Percentiles rank a stretch among this genome's conserved stretches.
Conservation (phyloP, 92 coral and sea anemone genomes). For the Epizoanthus stellaris region DNA sequence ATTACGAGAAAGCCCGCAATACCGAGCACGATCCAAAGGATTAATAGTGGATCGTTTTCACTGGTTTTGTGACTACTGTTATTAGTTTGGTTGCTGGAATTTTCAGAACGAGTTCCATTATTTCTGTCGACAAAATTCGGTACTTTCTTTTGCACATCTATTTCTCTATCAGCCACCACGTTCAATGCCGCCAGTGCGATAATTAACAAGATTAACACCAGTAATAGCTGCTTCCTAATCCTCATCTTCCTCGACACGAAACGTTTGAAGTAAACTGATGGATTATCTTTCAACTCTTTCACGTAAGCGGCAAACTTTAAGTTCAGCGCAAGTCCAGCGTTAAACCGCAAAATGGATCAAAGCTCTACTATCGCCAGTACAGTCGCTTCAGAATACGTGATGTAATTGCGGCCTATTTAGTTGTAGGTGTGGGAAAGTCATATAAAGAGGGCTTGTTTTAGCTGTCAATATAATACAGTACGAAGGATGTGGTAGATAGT, state of each 20-base stretch:
- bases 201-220: background rate
- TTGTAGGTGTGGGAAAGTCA: slow-evolving; percentile 22
- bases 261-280: no score
- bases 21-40: slow-evolving; percentile 18
- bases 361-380: background rate
- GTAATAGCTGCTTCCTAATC: background rate
- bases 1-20: slow-evolving; percentile 7
- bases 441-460: background rate
- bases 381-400: background rate
- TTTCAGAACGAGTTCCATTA: background rate
- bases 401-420: slow-evolving; percentile 7
- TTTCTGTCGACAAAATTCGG: background rate
- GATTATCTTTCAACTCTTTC: background rate
- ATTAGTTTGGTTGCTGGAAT: background rate
- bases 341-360: background rate
- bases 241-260: slow-evolving; percentile 9
- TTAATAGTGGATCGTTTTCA: slow-evolving; percentile 16
- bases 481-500: slow-evolving; percentile 22
- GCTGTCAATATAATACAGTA: slow-evolving; percentile 11
- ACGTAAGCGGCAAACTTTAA: background rate
- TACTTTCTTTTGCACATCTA: background rate
- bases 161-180: background rate
- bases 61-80: background rate
- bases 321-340: background rate
- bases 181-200: background rate